These are phyloP conservation scores for Eospalax fontanierii DNA, from an alignment of 2,797 vertebrate species.

Conservation along the genomic window DNA sequence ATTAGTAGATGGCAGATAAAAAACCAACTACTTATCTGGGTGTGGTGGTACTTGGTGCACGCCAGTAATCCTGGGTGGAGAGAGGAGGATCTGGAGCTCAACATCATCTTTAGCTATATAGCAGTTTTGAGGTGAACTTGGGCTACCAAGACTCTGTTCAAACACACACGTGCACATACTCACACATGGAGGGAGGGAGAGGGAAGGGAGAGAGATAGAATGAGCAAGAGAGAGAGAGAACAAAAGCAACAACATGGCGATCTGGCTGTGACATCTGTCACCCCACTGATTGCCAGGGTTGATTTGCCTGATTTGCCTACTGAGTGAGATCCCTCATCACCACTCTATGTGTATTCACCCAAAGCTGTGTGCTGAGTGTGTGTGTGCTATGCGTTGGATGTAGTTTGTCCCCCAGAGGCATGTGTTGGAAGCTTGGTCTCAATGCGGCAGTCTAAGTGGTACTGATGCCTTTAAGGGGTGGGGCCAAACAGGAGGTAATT, in stretches of 20 bases:
- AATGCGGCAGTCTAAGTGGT: no score
- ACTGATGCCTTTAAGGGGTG: no score
- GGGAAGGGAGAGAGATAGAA: no score
- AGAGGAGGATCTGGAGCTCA: neutral
- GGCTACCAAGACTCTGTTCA: neutral
- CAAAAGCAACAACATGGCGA: neutral
- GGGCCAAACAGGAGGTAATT: no score
- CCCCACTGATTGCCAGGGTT: neutral
- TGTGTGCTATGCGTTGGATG: no score
- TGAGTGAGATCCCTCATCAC: neutral
- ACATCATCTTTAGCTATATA: neutral
- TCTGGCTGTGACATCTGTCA: neutral
- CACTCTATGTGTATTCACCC: neutral
- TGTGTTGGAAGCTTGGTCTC: no score
- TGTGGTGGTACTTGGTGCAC: neutral
- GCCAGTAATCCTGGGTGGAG: neutral
- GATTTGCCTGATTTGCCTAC: neutral
- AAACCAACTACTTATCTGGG: neutral
- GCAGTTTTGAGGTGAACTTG: neutral
- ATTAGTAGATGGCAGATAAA: neutral
- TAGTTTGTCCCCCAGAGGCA: no score
- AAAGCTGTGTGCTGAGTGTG: neutral
- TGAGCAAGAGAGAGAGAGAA: neutral
- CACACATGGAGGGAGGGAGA: neutral
- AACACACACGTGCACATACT: neutral